Evolutionary conservation across 2,888 invertebrate species (phyloP).

Genomic region (Linnaemya tessellans): DNA sequence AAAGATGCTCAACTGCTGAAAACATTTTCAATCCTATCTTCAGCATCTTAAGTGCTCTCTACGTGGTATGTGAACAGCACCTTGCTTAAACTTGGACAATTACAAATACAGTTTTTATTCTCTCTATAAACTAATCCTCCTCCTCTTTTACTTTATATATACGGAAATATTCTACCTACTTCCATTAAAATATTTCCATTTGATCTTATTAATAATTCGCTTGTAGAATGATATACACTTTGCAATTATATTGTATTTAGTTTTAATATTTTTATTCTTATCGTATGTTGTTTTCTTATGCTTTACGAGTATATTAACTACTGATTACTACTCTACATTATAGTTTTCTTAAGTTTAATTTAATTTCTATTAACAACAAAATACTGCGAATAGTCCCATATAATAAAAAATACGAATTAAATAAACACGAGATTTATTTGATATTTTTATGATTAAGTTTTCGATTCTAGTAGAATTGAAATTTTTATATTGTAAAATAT

Average conservation of each 20-base stretch:
- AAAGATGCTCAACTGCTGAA: too few species aligned
- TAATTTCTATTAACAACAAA: constrained; percentile 66
- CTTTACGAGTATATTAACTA: constrained; percentile 55
- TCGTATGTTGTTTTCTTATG: constrained; percentile 48
- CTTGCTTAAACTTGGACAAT: constrained; percentile 26
- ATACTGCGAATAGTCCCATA: constrained; percentile 70
- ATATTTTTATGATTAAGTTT: constrained; percentile 58
- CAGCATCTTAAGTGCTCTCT: too few species aligned
- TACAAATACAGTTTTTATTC: background rate
- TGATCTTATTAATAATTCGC: constrained; percentile 8
- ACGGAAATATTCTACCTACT: constrained; percentile 16
- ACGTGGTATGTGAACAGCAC: too few species aligned
- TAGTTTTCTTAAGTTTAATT: constrained; percentile 70
- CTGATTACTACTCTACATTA: constrained; percentile 44
- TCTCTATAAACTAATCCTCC: background rate
- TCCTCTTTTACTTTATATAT: background rate
- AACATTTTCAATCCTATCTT: too few species aligned
- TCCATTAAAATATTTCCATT: constrained; percentile 14
- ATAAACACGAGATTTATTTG: constrained; percentile 59
- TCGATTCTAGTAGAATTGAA: constrained; percentile 65
- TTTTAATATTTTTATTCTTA: constrained; percentile 53
- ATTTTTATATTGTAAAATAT: constrained; percentile 15
- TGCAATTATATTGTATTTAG: constrained; percentile 54
- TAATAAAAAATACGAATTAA: constrained; percentile 35
- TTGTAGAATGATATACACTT: constrained; percentile 20